These are phyloP conservation scores for Scotopteryx bipunctaria DNA, from an alignment of 2,888 invertebrate species.

Conservation along the genomic window DNA sequence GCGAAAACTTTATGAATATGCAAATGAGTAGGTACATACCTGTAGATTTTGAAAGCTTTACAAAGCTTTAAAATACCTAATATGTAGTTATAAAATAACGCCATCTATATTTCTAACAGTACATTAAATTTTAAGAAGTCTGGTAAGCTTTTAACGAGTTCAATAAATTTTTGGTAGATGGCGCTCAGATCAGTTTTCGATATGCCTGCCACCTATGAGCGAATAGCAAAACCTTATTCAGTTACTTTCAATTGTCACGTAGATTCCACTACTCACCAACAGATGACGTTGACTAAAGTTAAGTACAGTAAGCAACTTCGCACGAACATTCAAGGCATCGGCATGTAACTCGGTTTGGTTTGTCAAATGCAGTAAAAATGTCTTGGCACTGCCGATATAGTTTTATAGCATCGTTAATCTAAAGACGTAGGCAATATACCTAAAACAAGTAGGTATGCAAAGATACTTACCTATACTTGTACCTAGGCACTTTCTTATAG, in stretches of 20 bases:
- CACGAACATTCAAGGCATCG: constrained; percentile 25
- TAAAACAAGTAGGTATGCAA: not conserved
- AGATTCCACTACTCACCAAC: constrained; percentile 42
- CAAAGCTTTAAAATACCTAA: too few species aligned
- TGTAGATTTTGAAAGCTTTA: too few species aligned
- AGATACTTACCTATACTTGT: not conserved
- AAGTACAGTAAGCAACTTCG: constrained; percentile 6
- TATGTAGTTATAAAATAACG: not conserved
- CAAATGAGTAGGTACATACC: too few species aligned
- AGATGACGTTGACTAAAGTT: constrained; percentile 45
- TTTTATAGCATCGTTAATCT: constrained; percentile 34
- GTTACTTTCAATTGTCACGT: not conserved
- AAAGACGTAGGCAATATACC: constrained; percentile 5
- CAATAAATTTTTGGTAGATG: constrained; percentile 15
- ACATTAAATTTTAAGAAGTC: not conserved
- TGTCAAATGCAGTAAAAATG: constrained; percentile 31
- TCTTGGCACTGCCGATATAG: constrained; percentile 27
- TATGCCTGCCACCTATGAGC: constrained; percentile 35
- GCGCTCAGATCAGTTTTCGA: not conserved
- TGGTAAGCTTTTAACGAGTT: not conserved
- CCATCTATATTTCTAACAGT: constrained; percentile 5
- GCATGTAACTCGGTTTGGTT: constrained; percentile 26
- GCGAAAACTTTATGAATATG: too few species aligned
- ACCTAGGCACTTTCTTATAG: not conserved
- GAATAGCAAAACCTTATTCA: constrained; percentile 29